A percentile compares a stretch with the other conserved stretches of the same genome.
phyloP scores from a whole-genome alignment of 1,140 invertebrate species.

The Tachypleus tridentatus region DNA sequence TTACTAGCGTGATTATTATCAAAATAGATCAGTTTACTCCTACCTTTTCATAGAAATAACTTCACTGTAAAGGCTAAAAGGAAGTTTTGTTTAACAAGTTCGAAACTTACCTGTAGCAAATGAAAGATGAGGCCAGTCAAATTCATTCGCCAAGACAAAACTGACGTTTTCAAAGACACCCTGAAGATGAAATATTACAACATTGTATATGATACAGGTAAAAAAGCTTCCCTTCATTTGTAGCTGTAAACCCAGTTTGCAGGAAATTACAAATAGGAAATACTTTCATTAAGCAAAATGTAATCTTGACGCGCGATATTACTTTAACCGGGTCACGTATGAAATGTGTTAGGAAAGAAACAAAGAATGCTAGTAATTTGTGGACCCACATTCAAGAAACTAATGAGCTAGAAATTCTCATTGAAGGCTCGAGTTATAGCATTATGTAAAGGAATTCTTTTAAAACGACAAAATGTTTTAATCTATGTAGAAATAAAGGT shows the following conservation, averaged over 20 bases:
- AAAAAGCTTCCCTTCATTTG: not conserved
- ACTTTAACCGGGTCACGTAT: too few relatives aligned
- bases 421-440: too few relatives aligned
- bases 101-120: constrained; percentile 33
- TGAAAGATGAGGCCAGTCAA: constrained; percentile 43
- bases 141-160: constrained; percentile 37
- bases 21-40: too few relatives aligned
- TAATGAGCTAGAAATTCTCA: too few relatives aligned
- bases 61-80: constrained; percentile 26
- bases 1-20: too few relatives aligned
- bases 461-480: constrained; percentile 6
- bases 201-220: not conserved
- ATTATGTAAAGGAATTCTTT: not conserved
- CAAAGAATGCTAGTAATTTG: too few relatives aligned
- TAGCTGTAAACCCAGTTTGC: not conserved
- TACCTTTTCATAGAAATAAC: constrained; percentile 21
- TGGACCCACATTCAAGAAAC: too few relatives aligned
- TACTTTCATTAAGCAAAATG: too few relatives aligned
- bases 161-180: constrained; percentile 31
- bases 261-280: not conserved
- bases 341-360: too few relatives aligned
- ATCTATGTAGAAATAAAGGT: constrained; percentile 7
- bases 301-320: too few relatives aligned
- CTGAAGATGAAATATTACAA: constrained; percentile 18
- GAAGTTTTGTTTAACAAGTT: constrained; percentile 11